Evolutionary conservation across 2,797 vertebrate genomes (phyloP), one percentile per base, ranked within the genome.

Genomic region (Mycteria americana): DNA sequence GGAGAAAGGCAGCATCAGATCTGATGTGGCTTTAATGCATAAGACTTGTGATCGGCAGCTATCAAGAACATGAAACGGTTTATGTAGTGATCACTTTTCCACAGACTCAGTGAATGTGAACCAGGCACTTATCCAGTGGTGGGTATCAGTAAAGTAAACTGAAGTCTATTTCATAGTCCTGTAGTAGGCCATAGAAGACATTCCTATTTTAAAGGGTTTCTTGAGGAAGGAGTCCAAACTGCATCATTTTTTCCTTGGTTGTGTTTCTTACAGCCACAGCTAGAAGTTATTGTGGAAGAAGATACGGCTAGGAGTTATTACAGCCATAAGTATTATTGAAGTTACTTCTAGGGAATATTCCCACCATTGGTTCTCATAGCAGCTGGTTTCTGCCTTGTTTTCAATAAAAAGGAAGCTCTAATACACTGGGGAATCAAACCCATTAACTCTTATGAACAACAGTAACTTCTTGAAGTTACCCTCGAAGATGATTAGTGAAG

Each of bases 41-140:
- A 22, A 13, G 27, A 9, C 6, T 43, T 48, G 51, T 33, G 51
- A 16, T 37, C 2, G 13, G 48, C 39, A 70, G 18, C 37, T 63
- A 8, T 48, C 28, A 21, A 15, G 54, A 30, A 13, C 0, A 0
- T 59, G 53, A 16, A 39, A 43, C 1, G 0, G 13, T 33, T 39
- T 41, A 11, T 14, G 27, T 24, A 56, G 56, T 8, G 23, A 64
- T n/a, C 0, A 3, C 39, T 87, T 67, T 79, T n/a, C 43, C 45
- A 41, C 7, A 24, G 68, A 25, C 15, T 33, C 19, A 13, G 27
- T 0, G 1, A 85, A 31, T 4, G 7, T 41, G 53, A 53, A 22
- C 33, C 31, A n/a, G 30, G 9, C 13, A 16, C 30, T 59, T 70
- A 35, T 2, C 35, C 48, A 50, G 39, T 30, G n/a, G 18, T 18